These are phyloP conservation scores for Drosophila nasuta DNA, from an alignment of 1,140 invertebrate genomes.

Conservation along the genomic window DNA sequence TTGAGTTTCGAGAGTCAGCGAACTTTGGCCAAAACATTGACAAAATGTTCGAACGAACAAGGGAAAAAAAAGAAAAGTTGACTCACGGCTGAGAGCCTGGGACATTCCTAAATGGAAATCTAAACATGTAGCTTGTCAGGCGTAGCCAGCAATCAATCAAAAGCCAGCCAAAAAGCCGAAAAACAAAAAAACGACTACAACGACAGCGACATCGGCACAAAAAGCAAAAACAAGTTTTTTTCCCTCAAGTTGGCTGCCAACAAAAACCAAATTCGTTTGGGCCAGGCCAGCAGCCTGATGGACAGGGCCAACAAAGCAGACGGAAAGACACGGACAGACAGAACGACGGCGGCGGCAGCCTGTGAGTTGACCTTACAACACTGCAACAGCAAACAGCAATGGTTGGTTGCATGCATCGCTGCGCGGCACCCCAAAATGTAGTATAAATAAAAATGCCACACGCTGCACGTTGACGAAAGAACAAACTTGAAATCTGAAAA, in stretches of 20 bases:
- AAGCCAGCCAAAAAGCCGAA: constrained; percentile 4
- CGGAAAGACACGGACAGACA: not conserved
- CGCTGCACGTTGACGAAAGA: constrained; percentile 2
- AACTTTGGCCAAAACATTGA: constrained; percentile 19
- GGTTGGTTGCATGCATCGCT: constrained; percentile 34
- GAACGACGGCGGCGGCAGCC: not conserved
- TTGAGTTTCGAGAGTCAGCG: constrained; percentile 17
- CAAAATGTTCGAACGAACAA: not conserved
- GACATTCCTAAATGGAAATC: constrained; percentile 32
- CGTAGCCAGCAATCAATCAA: constrained; percentile 55
- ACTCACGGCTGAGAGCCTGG: constrained; percentile 15
- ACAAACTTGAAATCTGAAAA: not conserved
- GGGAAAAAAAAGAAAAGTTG: constrained; percentile 1
- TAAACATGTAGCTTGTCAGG: constrained; percentile 45
- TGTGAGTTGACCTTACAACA: constrained; percentile 30
- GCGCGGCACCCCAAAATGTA: constrained; percentile 18
- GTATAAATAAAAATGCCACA: constrained; percentile 1
- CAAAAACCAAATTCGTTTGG: constrained; percentile 16
- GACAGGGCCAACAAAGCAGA: constrained; percentile 5
- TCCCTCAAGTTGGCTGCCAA: constrained; percentile 4
- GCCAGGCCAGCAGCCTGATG: constrained; percentile 13
- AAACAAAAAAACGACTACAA: constrained; percentile 9
- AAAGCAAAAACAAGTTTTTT: constrained; percentile 33
- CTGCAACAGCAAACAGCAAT: not conserved
- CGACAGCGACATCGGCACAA: not conserved